Conservation (phyloP, 2,888 invertebrate genomes). For the Cantharis lateralis region DNA sequence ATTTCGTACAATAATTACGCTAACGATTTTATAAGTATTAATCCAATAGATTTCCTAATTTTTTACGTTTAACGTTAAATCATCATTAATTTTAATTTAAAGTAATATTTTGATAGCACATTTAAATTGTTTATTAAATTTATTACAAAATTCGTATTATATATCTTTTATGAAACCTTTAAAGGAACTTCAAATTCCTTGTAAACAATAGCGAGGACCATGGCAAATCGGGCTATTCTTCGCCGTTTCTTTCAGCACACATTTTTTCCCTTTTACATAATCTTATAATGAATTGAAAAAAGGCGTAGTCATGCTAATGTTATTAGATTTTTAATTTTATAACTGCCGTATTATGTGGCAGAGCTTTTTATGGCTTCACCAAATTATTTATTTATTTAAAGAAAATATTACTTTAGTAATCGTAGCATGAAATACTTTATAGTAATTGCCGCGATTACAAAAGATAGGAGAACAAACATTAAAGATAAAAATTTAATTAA, state of each 20-base stretch:
- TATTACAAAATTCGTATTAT: neutral
- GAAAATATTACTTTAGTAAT: neutral
- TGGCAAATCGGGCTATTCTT: constrained; percentile 27
- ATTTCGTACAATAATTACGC: neutral
- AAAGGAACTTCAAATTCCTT: constrained; percentile 24
- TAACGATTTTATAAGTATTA: neutral
- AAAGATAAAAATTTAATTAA: neutral
- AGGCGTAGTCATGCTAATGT: constrained; percentile 40
- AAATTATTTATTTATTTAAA: neutral
- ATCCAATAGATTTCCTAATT: neutral
- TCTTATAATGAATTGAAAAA: constrained; percentile 36
- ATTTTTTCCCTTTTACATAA: constrained; percentile 39
- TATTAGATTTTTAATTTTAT: constrained; percentile 32
- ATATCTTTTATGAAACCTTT: constrained; percentile 10
- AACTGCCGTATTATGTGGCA: constrained; percentile 6
- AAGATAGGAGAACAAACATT: neutral
- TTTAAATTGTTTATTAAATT: constrained; percentile 1
- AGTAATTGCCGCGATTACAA: neutral
- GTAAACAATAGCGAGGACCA: constrained; percentile 31
- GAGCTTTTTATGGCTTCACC: neutral
- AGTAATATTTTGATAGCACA: neutral
- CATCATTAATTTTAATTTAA: neutral
- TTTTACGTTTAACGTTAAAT: neutral
- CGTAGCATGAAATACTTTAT: neutral
- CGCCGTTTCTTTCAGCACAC: constrained; percentile 24